Base-by-base conservation (phyloP, 2,113 vertebrate genomes). In the Leiothrix lutea region DNA sequence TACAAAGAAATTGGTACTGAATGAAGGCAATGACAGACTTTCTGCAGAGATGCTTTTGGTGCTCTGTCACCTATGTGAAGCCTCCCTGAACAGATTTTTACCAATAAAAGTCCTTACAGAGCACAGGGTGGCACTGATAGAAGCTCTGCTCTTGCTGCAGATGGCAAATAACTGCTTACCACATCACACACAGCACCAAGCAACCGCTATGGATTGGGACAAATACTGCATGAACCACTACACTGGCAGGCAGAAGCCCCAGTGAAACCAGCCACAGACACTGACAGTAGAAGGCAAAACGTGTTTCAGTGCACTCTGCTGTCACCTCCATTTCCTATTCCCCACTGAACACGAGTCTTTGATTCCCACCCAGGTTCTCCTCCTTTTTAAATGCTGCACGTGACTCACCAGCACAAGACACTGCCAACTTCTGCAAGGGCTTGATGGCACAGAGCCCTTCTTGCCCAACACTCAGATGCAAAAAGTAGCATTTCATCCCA, bases 131-230 rank as follows among this genome's bases (percentile, higher is more conserved):
- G 31, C 54, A 44, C 26, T 20, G 36, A 62, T 4, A 71, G 36
- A 84, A 70, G 58, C 22, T 50, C 38, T 51, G 26, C 8, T 81
- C n/a, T 54, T 29, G 56, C 1, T 44, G 17, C 15, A 71, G 58
- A 51, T 36, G 42, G 40, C 83, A 72, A 73, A 24, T 1, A 56
- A 17, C 18, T 47, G 42, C 38, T 89, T 31, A 21, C 6, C 44
- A 73, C 47, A 70, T n/a, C 28, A 45, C 28, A 22, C 14, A 64
- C 12, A 38, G 60, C 42, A 74, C n/a, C 56, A 65, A 14, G 7
- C 11, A 36, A 5, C 23, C n/a, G 18, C n/a, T 69, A 5, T 0
- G 1, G 25, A 57, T 0, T 17, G 38, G 67, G 71, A 45, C 53
- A 66, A 75, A 31, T 6, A 5, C 31, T 11, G 3, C 36, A 70